Evolutionary conservation across 2,113 vertebrate genomes (phyloP), one percentile per base, ranked within the genome.

Genomic region (Lasiurus borealis): DNA sequence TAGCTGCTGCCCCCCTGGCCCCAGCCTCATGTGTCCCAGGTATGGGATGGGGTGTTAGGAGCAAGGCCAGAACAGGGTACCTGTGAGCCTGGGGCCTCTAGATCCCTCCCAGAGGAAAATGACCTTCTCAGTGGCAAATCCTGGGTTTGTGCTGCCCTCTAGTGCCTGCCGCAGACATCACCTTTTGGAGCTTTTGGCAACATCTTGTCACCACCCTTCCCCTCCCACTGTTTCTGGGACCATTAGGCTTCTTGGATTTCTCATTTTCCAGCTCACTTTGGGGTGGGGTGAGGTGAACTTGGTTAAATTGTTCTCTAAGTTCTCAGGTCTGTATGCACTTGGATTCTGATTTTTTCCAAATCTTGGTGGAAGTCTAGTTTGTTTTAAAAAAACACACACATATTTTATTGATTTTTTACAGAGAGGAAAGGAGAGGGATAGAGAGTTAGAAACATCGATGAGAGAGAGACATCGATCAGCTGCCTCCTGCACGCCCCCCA

Each of bases 141-240:
- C 48, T 7, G 1, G 1, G 69, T 69, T 27, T 0, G 1, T 94
- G 14, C 91, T 98, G 98, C 98, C 98, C 97, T 76, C 98, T 98
- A 25, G 23, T 50, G 98, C 19, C 29, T 0, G 0, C 54, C 0
- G 0, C 0, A 11, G 27, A 50, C 25, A 82, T 31, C 0, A 34
- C 36, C 2, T 25, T 6, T 75, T 52, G 16, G 44, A 59, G 18
- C 40, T 2, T 1, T 25, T 2, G 57, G 13, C 52, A 1, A 2
- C 3, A 0, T 52, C 40, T 54, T 48, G 57, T 27, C 14, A 2
- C 0, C 2, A 12, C 8, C 0, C 54, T 21, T 6, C 54, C 54
- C 18, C 54, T 57, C 54, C 54, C 19, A 0, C 27, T 4, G 10
- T 36, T 66, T 15, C 18, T 14, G 1, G 57, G 13, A 13, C 16